phyloP scores from a whole-genome alignment of 35 echinoderm and acorn worm genomes.

The Patiria miniata region DNA sequence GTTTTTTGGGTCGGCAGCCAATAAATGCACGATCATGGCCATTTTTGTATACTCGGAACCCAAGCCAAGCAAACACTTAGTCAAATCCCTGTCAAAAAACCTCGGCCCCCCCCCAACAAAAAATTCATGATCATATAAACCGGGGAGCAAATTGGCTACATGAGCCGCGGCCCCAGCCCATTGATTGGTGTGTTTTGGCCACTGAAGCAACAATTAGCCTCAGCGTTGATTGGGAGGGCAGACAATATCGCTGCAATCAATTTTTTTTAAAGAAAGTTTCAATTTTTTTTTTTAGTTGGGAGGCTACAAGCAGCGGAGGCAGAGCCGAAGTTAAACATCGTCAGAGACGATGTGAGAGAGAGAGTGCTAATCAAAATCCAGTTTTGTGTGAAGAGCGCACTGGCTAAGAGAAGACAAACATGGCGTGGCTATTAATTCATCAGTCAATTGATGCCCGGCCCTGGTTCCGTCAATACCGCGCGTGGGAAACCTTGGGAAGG shows the following conservation, averaged over 20 bases:
- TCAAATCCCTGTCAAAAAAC: not conserved
- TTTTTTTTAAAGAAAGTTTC: not conserved
- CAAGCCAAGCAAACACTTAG: not conserved
- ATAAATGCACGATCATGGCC: slow-evolving; percentile 15
- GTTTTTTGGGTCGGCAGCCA: not conserved
- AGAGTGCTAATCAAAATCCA: not conserved
- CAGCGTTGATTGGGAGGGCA: slow-evolving; percentile 4
- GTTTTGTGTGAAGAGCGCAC: slow-evolving; percentile 2
- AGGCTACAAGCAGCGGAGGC: not conserved
- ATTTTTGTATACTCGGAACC: not conserved
- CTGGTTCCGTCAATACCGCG: too few species aligned
- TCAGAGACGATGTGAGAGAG: not conserved
- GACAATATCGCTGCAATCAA: not conserved
- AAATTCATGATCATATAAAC: not conserved
- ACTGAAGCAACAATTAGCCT: slow-evolving; percentile 8
- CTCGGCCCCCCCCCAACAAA: too few species aligned
- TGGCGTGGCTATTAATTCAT: not conserved
- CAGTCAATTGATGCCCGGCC: not conserved
- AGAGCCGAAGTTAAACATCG: slow-evolving; percentile 2
- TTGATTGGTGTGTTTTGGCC: slow-evolving; percentile 11
- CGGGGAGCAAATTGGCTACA: slow-evolving; percentile 20
- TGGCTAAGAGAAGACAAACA: slow-evolving; percentile 28
- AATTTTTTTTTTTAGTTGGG: not conserved
- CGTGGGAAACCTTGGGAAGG: too few species aligned
- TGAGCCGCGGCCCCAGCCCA: not conserved